phyloP scores from a whole-genome alignment of 1,140 invertebrate genomes.

The Drosophila aff. region DNA sequence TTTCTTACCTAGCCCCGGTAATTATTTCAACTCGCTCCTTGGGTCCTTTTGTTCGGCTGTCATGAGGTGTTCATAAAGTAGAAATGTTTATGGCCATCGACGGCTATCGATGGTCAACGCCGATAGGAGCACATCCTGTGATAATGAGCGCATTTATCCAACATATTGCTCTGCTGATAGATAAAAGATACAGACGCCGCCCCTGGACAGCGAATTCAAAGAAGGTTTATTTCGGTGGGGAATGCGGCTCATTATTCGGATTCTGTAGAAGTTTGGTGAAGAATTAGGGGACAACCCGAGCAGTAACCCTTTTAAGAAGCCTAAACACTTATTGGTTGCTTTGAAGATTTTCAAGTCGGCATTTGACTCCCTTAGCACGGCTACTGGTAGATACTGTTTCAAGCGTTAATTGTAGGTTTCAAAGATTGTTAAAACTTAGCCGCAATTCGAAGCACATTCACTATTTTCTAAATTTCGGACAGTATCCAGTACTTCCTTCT shows the following conservation, averaged over 20 bases:
- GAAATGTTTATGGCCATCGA: conserved; percentile 65
- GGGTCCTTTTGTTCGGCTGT: conserved; percentile 71
- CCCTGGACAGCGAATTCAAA: conserved; percentile 25
- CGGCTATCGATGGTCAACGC: conserved; percentile 71
- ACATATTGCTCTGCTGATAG: conserved; percentile 47
- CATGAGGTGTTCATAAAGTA: conserved; percentile 73
- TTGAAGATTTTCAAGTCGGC: neutral
- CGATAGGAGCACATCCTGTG: conserved; percentile 82
- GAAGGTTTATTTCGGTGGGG: conserved; percentile 10
- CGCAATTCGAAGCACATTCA: neutral
- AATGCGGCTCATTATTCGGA: conserved; percentile 14
- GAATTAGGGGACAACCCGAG: neutral
- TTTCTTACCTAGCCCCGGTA: conserved; percentile 49
- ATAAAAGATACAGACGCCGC: conserved; percentile 56
- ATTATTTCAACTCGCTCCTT: conserved; percentile 36
- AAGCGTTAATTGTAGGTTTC: neutral
- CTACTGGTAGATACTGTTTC: neutral
- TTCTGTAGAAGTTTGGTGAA: conserved; percentile 5
- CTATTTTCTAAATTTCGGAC: too few species aligned
- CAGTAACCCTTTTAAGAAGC: conserved; percentile 17
- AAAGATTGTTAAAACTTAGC: neutral
- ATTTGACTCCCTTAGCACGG: neutral
- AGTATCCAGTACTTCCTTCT: neutral
- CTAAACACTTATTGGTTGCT: neutral
- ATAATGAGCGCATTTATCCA: conserved; percentile 82